Evolutionary conservation across 2,113 vertebrate species (phyloP), one percentile per base, ranked within the genome.

Genomic region (Bubalus kerabau): DNA sequence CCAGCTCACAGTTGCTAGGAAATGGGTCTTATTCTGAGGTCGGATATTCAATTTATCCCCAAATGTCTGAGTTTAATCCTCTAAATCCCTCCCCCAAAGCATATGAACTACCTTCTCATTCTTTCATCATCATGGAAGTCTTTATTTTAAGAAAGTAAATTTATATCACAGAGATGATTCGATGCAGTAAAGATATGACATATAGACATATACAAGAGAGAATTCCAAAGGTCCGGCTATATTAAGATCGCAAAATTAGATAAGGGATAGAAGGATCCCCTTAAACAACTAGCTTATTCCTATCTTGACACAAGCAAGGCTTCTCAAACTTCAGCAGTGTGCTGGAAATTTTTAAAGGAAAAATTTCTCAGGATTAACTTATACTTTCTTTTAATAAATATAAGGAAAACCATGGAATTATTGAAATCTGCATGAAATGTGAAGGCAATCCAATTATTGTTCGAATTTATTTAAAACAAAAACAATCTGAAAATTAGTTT

Each of bases 131-230:
- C 78, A 26, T 86, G 32, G 19, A 95, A 92, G 50, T 74, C 56
- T 82, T 93, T 92, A 93, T 90, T 95, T 97, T 90, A 97, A 89
- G 82, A 94, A 95, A 91, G 71, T 87, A 62, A 89, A 90, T 89
- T 91, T 50, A 48, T 87, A 74, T 81, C 92, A 64, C 52, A 94
- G 50, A 96, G 95, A 59, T 91, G 40, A 95, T 89, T 62, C 21
- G 54, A 6, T n/a, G 24, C 14, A 62, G 60, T 59, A 94, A 85
- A 96, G 74, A 59, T 46, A 96, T 54, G 62, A 28, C 50, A 78
- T 8, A 30, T 0, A 46, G 71, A 32, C 54, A 71, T 5, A n/a
- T 0, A 46, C 57, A 71, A 4, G 67, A 76, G 43, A 48, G 11
- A 36, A 46, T 89, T 78, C 67, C 57, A 82, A 96, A 85, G 62